A percentile compares a stretch with the other conserved stretches of the same genome.
phyloP scores from a whole-genome alignment of 2,113 vertebrate genomes.

The Diglossa brunneiventris region DNA sequence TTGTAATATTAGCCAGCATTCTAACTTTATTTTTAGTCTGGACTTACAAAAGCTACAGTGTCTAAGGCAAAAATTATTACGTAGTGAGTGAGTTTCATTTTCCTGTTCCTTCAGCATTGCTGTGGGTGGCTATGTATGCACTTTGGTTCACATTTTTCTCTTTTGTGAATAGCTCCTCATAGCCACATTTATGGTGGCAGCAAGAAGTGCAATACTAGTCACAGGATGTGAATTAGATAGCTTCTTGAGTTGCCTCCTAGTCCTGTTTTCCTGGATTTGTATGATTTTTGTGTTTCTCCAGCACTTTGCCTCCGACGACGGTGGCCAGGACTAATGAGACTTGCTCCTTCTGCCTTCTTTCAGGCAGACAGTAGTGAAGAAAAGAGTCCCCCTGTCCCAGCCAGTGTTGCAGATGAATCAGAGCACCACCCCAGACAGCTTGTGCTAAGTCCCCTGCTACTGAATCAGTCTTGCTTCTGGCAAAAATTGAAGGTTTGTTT shows the following conservation, averaged over 20 bases:
- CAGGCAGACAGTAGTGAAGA: background rate
- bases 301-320: background rate
- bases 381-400: too few species aligned
- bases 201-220: background rate
- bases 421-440: background rate
- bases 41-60: background rate
- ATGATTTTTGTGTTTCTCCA: background rate
- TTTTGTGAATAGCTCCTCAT: background rate
- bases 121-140: background rate
- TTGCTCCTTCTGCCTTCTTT: background rate
- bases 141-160: background rate
- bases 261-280: background rate
- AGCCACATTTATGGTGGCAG: background rate
- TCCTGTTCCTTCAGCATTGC: background rate
- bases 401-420: background rate
- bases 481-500: background rate
- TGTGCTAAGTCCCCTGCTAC: background rate
- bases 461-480: background rate
- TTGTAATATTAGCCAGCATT: conserved; percentile 13
- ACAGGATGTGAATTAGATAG: background rate
- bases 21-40: conserved; percentile 27
- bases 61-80: background rate
- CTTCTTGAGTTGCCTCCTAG: background rate
- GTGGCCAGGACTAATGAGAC: background rate
- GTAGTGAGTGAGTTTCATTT: background rate